Conservation (phyloP, 2,888 invertebrate genomes). For the Xylocampa areola region DNA sequence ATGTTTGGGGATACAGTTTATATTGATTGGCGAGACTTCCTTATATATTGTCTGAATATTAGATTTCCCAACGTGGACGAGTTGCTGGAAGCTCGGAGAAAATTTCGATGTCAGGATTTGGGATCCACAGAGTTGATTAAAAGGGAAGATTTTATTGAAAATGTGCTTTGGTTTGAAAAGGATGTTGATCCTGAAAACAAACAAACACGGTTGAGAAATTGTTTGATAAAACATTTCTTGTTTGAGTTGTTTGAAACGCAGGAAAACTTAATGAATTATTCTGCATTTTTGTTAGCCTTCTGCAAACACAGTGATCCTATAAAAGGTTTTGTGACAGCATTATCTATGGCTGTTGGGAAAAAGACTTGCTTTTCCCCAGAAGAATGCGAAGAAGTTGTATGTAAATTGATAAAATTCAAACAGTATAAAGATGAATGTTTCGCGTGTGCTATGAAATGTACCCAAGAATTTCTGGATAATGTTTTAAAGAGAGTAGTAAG, state of each 20-base stretch:
- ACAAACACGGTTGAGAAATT: conserved; percentile 69
- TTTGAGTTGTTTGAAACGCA: conserved; percentile 88
- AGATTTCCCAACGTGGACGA: conserved; percentile 88
- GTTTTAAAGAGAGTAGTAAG: conserved; percentile 74
- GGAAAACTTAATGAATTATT: conserved; percentile 89
- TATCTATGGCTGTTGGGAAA: conserved; percentile 89
- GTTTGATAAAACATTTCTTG: conserved; percentile 88
- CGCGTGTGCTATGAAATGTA: conserved; percentile 77
- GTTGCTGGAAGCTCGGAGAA: conserved; percentile 84
- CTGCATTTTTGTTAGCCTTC: conserved; percentile 90
- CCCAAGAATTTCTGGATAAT: conserved; percentile 73
- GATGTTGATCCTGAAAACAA: conserved; percentile 71
- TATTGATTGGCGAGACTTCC: conserved; percentile 92
- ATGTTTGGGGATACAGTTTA: conserved; percentile 89
- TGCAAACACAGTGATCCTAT: conserved; percentile 89
- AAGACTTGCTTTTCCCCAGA: conserved; percentile 83
- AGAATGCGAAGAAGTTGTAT: conserved; percentile 86
- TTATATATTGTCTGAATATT: conserved; percentile 90
- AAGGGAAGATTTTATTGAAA: conserved; percentile 73
- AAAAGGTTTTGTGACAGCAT: conserved; percentile 89
- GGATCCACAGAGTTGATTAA: conserved; percentile 75
- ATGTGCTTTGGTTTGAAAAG: conserved; percentile 81
- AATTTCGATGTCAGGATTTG: conserved; percentile 85
- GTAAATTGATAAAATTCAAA: conserved; percentile 78
- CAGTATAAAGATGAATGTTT: conserved; percentile 77